phyloP scores from a whole-genome alignment of 2,797 vertebrate species.

The Poecilia velifera region DNA sequence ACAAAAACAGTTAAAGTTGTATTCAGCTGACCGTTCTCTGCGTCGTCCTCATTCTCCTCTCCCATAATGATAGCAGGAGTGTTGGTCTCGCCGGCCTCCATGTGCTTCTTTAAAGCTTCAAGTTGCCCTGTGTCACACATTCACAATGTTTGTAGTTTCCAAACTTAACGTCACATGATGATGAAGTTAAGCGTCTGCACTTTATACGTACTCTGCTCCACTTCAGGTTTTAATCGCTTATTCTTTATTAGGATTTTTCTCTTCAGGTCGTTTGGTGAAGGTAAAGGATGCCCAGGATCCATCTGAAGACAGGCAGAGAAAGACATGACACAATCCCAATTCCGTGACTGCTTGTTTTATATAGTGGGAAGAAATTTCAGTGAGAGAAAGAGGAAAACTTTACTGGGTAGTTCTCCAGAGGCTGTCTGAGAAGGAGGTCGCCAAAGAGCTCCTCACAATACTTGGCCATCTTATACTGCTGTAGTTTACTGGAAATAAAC shows the following conservation, averaged over 20 bases:
- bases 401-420: constrained; percentile 91
- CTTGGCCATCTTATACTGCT: constrained; percentile 99
- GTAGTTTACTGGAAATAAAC: constrained; percentile 89
- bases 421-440: constrained; percentile 92
- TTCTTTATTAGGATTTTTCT: constrained; percentile 99
- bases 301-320: constrained; percentile 77
- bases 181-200: neutral
- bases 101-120: constrained; percentile 96
- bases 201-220: constrained; percentile 93
- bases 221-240: constrained; percentile 97
- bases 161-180: neutral
- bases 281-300: constrained; percentile 88
- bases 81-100: constrained; percentile 95
- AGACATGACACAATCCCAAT: neutral
- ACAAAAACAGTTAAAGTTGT: neutral
- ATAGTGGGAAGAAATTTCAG: neutral
- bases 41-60: constrained; percentile 95
- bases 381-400: constrained; percentile 22
- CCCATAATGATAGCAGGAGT: constrained; percentile 92
- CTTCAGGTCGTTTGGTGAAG: constrained; percentile 94
- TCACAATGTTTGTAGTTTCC: neutral
- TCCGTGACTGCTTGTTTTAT: neutral
- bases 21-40: constrained; percentile 86
- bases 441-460: constrained; percentile 98
- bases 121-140: constrained; percentile 87